Base-by-base conservation (phyloP, 2,888 invertebrate genomes). In the Stegana nigrithorax region DNA sequence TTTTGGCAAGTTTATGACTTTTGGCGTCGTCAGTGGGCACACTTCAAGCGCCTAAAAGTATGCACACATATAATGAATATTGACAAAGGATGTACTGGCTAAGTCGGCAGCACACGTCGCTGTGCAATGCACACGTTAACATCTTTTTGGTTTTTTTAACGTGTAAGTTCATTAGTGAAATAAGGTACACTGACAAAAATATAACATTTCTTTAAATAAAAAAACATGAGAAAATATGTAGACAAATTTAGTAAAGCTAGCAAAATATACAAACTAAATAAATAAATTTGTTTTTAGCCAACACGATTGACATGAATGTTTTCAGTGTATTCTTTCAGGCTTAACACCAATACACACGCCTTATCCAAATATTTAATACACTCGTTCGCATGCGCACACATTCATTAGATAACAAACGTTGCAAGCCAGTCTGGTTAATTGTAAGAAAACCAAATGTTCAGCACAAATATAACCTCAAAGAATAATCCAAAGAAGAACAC, bases 11-110 rank as follows among this genome's bases (percentile, higher is more conserved):
- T 83, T 84, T 84, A 83, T 83, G 83, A 81, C 74, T 17, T 29
- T 32, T 36, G 53, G 53, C 53, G 68, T 67, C 68, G 68, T 71
- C 66, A 45, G 23, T 63, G 32, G 44, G 55, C 25, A 55, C 36
- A 53, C 32, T 27, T 70, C 71, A 68, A 73, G 64, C 72, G 60
- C 58, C 67, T 60, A 50, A 68, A 73, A 74, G 69, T 74, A 67
- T 78, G 72, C 76, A 74, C 73, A 60, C 73, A 77, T n/a, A n/a
- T 84, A 84, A 84, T 84, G 83, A 84, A 83, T 84, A 83, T 84
- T 83, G 84, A 83, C 84, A 82, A 80, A 83, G 83, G 81, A 72
- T 73, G 21, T 25, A 14, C 39, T 8, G 51, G 47, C 61, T 62
- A 59, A 66, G n/a, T n/a, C n/a, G n/a, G n/a, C n/a, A n/a, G n/a